Evolutionary conservation across 2,888 invertebrate species (phyloP).

Genomic region (Urechis unicinctus): DNA sequence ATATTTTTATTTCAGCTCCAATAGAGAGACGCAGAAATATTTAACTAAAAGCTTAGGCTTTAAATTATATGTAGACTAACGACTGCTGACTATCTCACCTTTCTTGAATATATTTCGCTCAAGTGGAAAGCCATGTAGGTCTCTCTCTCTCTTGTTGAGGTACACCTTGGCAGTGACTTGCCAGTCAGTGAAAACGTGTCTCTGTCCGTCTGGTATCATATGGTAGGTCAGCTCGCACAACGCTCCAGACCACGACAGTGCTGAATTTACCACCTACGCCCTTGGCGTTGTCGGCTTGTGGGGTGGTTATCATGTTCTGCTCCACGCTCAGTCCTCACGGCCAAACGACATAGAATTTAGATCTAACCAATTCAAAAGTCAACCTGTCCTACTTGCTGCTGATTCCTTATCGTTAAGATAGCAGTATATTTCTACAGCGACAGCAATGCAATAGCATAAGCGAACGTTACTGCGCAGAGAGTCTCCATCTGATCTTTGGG

Average conservation of each 20-base stretch:
- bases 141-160: constrained; percentile 37
- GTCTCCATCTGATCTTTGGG: constrained; percentile 79
- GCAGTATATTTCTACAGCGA: no score
- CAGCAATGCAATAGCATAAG: background rate
- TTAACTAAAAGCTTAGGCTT: no score
- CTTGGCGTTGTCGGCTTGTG: constrained; percentile 2
- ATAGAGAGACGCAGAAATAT: no score
- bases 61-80: no score
- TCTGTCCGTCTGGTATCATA: constrained; percentile 59
- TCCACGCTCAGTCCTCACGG: constrained; percentile 57
- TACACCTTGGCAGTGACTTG: constrained; percentile 24
- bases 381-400: no score
- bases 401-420: no score
- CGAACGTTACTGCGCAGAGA: constrained; percentile 60
- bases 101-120: constrained; percentile 26
- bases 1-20: background rate
- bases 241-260: constrained; percentile 76
- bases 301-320: constrained; percentile 62
- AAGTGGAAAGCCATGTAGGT: constrained; percentile 37
- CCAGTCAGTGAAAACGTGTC: constrained; percentile 50
- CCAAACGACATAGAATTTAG: constrained; percentile 37
- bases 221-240: constrained; percentile 64
- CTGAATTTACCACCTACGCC: constrained; percentile 56
- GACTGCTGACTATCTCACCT: background rate
- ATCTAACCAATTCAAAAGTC: no score